Evolutionary conservation across 1,140 invertebrate species (phyloP).

Genomic region (Yoshiicerus persimilis): DNA sequence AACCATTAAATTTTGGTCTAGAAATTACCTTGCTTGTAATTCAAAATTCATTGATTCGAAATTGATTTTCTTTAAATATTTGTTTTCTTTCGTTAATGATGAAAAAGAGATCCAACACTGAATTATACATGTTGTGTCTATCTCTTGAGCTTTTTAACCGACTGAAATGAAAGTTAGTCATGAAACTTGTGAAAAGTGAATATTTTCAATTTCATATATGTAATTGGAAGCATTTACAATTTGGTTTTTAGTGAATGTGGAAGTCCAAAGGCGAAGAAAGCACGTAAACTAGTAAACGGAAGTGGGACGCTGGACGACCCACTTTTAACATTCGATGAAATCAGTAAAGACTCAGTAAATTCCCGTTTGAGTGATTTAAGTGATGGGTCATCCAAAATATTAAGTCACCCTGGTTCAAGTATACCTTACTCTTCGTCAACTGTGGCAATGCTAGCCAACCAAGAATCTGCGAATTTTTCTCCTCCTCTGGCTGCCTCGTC

Average conservation of each 20-base stretch:
- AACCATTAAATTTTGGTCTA: no score
- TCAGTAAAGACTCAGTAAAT: constrained; percentile 31
- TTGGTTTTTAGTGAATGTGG: neutral
- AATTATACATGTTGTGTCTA: neutral
- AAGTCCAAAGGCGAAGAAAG: constrained; percentile 22
- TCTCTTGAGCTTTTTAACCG: constrained; percentile 29
- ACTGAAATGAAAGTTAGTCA: no score
- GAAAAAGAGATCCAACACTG: constrained; percentile 20
- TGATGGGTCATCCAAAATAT: constrained; percentile 32
- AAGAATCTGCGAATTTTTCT: constrained; percentile 8
- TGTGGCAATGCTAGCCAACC: neutral
- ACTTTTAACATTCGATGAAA: constrained; percentile 29
- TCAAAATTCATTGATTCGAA: no score
- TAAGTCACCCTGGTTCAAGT: neutral
- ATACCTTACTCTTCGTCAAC: neutral
- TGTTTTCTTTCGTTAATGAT: neutral
- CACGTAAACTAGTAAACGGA: constrained; percentile 8
- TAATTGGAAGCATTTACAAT: neutral
- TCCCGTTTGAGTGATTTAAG: constrained; percentile 31
- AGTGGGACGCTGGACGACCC: constrained; percentile 36
- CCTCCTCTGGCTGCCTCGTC: constrained; percentile 2
- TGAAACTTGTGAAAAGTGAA: neutral
- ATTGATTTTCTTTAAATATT: neutral
- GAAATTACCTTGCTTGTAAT: no score
- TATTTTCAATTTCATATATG: neutral